Base-by-base conservation (phyloP, 2,888 invertebrate species). In the Emmelina monodactyla region DNA sequence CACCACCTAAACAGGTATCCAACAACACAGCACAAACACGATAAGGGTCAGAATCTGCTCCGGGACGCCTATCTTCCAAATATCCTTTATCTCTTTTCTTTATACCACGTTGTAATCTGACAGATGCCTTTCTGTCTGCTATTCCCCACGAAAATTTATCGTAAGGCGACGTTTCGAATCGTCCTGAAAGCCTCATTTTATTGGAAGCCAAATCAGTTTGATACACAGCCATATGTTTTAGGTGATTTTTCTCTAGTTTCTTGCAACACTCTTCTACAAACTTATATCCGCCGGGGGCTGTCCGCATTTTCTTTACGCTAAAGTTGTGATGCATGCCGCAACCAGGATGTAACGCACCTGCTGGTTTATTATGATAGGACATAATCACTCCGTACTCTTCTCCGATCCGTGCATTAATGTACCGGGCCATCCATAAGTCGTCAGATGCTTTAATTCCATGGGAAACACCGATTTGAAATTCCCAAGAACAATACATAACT, bases 401-500 rank as follows among this genome's bases (percentile, higher is more conserved):
- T 16, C 90, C 88, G 12, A 94, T 85, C 43, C 93, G 83, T 51
- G 89, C 86, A 55, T 94, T 81, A 37, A 94, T 83, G 62, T 88
- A 94, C 41, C 94, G 82, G 0, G 93, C 85, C 59, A 92, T 83
- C 95, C 95, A 95, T 37, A 95, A 62, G 53, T 95, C 89, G 58
- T 95, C 94, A 3, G 89, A 85, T 42, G 86, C 87, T 33, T 83
- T 83, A 41, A 95, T 92, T 0, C 96, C 96, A 41, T 87, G 82
- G 45, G 93, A 90, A 0, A 94, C 94, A 2, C 97, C 97, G 10
- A 97, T 88, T 67, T 94, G 93, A 69, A 84, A 92, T 62, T 92
- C 91, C 92, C 92, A 92, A 81, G 92, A 94, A 16, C 90, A 90
- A 14, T 89, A 92, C 96, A 96, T 95, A 15, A 97, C 97, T 79